Percentiles rank a stretch among this genome's conserved stretches.
Evolutionary conservation across 2,797 vertebrate genomes (phyloP).

Genomic region (Micromesistius poutassou): DNA sequence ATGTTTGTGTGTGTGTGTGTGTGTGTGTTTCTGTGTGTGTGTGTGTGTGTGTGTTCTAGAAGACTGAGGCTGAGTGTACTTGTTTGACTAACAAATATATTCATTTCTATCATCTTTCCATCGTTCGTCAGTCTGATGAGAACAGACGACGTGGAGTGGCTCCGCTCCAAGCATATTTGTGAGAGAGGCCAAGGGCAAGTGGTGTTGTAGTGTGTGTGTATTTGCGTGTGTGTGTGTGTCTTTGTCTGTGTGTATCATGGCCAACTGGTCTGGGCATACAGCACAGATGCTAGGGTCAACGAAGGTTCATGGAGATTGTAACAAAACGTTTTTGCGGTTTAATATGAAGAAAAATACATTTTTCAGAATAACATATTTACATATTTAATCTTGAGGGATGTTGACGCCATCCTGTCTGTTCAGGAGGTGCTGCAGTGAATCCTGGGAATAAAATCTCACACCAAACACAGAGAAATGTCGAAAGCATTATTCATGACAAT

Average conservation of each 20-base stretch:
- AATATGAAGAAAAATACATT: not conserved
- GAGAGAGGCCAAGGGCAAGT: not conserved
- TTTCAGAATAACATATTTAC: not conserved
- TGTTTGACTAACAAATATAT: constrained; percentile 1
- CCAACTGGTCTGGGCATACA: not conserved
- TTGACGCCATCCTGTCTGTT: not conserved
- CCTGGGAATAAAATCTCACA: too few species aligned
- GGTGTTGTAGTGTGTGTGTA: not conserved
- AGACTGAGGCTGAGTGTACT: not conserved
- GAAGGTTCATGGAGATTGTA: not conserved
- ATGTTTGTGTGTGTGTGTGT: not conserved
- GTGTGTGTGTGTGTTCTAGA: not conserved
- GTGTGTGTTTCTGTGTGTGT: not conserved
- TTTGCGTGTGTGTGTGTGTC: not conserved
- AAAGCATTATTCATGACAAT: too few species aligned
- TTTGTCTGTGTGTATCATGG: not conserved
- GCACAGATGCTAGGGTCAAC: not conserved
- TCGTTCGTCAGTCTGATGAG: not conserved
- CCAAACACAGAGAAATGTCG: too few species aligned
- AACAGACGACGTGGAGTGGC: not conserved
- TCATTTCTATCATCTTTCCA: not conserved
- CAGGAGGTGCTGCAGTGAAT: not conserved
- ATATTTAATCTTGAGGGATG: not conserved
- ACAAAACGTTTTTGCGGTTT: not conserved
- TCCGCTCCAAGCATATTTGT: not conserved